Conservation (phyloP, 2,113 vertebrate genomes). For the Thamnophis sirtalis region DNA sequence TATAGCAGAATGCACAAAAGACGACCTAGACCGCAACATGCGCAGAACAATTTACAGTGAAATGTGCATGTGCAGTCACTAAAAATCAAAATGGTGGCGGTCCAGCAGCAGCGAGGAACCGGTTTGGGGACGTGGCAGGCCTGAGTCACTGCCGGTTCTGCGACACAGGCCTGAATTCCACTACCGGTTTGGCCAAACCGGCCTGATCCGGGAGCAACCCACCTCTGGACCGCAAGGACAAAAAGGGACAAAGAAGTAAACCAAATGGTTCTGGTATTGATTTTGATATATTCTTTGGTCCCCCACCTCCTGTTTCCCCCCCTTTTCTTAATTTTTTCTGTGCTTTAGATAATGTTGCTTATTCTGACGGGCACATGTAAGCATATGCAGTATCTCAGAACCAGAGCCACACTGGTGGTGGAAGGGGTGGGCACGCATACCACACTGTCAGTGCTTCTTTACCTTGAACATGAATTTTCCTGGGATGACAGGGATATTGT, state of each 20-base stretch:
- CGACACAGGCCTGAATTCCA: too few species aligned
- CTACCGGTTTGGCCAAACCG: too few species aligned
- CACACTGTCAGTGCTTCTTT: not conserved
- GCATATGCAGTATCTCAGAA: not conserved
- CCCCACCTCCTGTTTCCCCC: not conserved
- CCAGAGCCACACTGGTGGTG: not conserved
- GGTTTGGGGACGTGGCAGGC: too few species aligned
- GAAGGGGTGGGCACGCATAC: not conserved
- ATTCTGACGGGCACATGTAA: not conserved
- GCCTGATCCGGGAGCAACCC: too few species aligned
- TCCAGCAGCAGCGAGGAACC: too few species aligned
- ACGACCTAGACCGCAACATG: not conserved
- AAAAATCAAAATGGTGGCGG: too few species aligned
- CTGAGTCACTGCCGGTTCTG: too few species aligned
- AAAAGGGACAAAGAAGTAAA: not conserved
- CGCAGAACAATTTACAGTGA: too few species aligned
- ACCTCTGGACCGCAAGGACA: not conserved
- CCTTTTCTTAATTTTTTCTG: not conserved
- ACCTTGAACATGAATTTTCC: not conserved
- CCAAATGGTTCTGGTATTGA: not conserved
- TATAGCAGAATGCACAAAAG: not conserved
- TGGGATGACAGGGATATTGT: not conserved
- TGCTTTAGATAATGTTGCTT: not conserved
- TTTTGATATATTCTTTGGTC: not conserved
- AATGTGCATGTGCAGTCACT: too few species aligned